These are phyloP conservation scores for Schizaphis graminum DNA, from an alignment of 2,888 invertebrate genomes.

Conservation along the genomic window DNA sequence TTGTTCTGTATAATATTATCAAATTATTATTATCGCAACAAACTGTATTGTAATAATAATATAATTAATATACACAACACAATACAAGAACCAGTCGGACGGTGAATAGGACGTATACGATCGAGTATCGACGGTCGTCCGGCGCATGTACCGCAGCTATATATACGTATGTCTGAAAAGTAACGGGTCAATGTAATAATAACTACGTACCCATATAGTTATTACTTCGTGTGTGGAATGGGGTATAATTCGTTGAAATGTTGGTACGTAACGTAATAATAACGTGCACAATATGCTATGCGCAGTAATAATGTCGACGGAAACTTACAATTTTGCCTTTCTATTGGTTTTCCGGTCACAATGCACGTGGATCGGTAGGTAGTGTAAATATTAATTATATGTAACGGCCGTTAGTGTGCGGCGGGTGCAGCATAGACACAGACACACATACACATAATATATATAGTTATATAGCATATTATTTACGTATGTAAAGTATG, in stretches of 20 bases:
- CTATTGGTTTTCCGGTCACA: conserved; percentile 4
- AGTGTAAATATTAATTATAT: background rate
- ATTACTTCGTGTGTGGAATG: background rate
- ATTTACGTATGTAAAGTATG: background rate
- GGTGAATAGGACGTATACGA: too few relatives aligned
- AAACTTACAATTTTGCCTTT: conserved; percentile 12
- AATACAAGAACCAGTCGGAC: background rate
- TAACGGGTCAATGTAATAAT: conserved; percentile 17
- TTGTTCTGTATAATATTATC: background rate
- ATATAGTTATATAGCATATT: too few relatives aligned
- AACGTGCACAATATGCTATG: background rate
- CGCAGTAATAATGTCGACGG: background rate
- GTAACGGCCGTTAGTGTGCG: background rate
- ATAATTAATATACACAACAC: background rate
- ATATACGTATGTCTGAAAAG: background rate
- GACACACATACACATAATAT: background rate
- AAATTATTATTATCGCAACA: background rate
- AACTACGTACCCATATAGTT: background rate
- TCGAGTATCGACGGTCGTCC: background rate
- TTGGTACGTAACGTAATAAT: background rate
- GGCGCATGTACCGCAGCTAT: too few relatives aligned
- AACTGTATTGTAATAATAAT: background rate
- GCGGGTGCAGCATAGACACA: background rate
- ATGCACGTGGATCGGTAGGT: background rate
- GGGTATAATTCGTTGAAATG: background rate